Conservation (phyloP, 2,888 invertebrate genomes). For the Phengaris alcon region DNA sequence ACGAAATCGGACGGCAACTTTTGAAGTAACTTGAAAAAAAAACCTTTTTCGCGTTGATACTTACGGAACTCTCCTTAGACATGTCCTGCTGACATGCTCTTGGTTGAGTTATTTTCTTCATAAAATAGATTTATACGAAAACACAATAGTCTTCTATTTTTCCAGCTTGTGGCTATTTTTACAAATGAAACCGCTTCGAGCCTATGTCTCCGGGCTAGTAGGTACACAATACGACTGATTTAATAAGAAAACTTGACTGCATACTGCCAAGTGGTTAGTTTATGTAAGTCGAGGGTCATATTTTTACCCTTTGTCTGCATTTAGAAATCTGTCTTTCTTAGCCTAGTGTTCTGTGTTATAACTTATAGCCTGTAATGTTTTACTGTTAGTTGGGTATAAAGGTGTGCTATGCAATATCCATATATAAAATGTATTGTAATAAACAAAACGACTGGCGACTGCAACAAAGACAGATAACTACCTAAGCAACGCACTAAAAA, state of each 20-base stretch:
- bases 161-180: slow-evolving; percentile 17
- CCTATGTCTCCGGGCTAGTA: slow-evolving; percentile 16
- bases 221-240: slow-evolving; percentile 18
- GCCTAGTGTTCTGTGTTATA: not conserved
- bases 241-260: slow-evolving; percentile 12
- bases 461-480: too few relatives aligned
- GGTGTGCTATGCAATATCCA: too few relatives aligned
- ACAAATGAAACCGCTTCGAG: slow-evolving; percentile 9
- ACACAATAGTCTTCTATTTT: slow-evolving; percentile 13
- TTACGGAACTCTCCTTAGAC: too few relatives aligned
- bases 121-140: slow-evolving; percentile 10
- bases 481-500: too few relatives aligned
- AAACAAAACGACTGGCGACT: too few relatives aligned
- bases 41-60: too few relatives aligned
- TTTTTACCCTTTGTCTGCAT: slow-evolving; percentile 7
- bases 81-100: too few relatives aligned
- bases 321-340: not conserved
- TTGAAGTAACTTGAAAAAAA: not conserved
- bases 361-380: too few relatives aligned
- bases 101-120: not conserved
- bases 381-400: too few relatives aligned
- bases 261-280: slow-evolving; percentile 20
- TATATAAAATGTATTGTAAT: too few relatives aligned
- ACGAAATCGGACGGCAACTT: not conserved
- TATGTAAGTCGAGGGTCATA: slow-evolving; percentile 10